These are phyloP conservation scores for Caenorhabditis virilis DNA, from an alignment of 2,888 invertebrate genomes.

Conservation along the genomic window DNA sequence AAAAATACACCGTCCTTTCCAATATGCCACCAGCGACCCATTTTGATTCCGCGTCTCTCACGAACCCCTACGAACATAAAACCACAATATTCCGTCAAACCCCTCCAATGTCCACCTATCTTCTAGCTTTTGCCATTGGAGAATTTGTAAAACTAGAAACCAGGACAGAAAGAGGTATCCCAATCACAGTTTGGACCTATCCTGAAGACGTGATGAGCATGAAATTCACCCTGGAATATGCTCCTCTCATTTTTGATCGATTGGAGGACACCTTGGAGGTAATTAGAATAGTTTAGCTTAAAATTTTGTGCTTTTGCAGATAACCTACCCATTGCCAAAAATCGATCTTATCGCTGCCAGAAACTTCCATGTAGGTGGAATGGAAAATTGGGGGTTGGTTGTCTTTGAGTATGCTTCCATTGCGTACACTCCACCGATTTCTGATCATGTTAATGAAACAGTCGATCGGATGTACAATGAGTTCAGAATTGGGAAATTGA, in stretches of 20 bases:
- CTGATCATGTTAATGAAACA: constrained; percentile 56
- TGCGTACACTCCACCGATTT: constrained; percentile 22
- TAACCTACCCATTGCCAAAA: constrained; percentile 65
- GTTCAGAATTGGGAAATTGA: constrained; percentile 67
- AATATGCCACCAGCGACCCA: constrained; percentile 35
- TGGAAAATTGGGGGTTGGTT: constrained; percentile 71
- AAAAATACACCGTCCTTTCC: constrained; percentile 37
- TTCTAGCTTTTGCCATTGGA: constrained; percentile 68
- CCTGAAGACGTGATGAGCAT: constrained; percentile 51
- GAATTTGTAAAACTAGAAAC: constrained; percentile 60
- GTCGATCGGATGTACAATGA: constrained; percentile 63
- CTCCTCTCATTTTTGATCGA: constrained; percentile 61
- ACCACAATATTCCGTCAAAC: constrained; percentile 66
- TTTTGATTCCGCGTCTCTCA: neutral
- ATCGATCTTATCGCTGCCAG: constrained; percentile 71
- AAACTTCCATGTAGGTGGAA: constrained; percentile 70
- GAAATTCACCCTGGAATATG: constrained; percentile 61
- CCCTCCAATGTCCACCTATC: constrained; percentile 71
- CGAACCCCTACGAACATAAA: constrained; percentile 7
- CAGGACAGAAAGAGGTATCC: constrained; percentile 56
- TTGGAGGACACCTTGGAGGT: constrained; percentile 62
- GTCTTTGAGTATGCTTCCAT: constrained; percentile 34
- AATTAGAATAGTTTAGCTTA: too few relatives aligned
- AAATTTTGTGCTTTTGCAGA: too few relatives aligned
- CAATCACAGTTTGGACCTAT: constrained; percentile 60